These are phyloP conservation scores for Furcifer pardalis DNA, from an alignment of 2,797 vertebrate species.

Conservation along the genomic window DNA sequence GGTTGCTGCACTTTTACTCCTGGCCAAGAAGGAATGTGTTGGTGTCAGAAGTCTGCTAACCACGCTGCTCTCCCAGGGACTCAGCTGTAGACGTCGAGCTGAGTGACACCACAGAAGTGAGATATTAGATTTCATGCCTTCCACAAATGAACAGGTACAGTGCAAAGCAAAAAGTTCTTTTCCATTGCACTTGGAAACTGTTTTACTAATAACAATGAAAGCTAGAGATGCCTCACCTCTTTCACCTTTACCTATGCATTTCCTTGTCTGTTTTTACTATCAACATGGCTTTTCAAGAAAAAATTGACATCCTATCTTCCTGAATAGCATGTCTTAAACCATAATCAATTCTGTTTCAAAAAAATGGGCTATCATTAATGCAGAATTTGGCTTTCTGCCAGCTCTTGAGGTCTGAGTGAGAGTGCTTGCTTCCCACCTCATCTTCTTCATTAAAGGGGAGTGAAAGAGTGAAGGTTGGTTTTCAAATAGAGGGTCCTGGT, in stretches of 20 bases:
- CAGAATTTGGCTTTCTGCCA: background rate
- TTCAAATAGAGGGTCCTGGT: background rate
- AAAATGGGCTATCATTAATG: too few species aligned
- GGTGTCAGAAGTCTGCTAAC: conserved; percentile 95
- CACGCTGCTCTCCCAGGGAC: conserved; percentile 92
- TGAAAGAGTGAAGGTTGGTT: background rate
- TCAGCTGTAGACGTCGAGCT: conserved; percentile 92
- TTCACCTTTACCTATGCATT: background rate
- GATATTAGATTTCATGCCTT: conserved; percentile 69
- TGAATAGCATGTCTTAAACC: too few species aligned
- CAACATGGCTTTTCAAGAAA: background rate
- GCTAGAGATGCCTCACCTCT: background rate
- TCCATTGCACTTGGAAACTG: background rate
- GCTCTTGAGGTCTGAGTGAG: background rate
- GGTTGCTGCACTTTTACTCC: conserved; percentile 92
- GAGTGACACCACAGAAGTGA: conserved; percentile 75
- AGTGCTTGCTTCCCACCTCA: background rate
- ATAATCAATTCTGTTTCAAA: too few species aligned
- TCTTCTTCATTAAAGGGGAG: background rate
- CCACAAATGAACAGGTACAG: conserved; percentile 25
- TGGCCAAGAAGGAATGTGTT: conserved; percentile 95
- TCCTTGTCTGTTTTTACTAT: background rate
- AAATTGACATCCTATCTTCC: background rate
- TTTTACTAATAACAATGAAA: background rate
- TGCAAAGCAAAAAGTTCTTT: background rate